Conservation (phyloP, 1,140 invertebrate genomes). For the Linepithema humile region DNA sequence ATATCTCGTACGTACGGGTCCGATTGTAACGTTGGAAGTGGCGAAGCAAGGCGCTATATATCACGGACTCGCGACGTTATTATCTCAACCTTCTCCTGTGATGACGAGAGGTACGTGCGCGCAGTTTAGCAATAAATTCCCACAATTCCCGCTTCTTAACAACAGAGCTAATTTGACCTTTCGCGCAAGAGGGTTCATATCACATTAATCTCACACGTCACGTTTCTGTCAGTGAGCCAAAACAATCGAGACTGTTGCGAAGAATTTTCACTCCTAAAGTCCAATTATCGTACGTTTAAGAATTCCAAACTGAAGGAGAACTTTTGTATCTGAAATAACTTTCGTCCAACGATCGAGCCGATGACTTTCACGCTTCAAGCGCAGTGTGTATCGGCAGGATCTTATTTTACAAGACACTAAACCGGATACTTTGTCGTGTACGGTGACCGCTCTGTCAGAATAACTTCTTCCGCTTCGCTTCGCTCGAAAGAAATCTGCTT, state of each 20-base stretch:
- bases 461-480: slow-evolving; percentile 49
- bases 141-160: too few relatives aligned
- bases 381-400: not conserved
- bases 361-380: slow-evolving; percentile 6
- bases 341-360: not conserved
- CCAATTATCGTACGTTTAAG: too few relatives aligned
- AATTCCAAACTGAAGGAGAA: not conserved
- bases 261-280: too few relatives aligned
- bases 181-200: too few relatives aligned
- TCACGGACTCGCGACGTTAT: slow-evolving; percentile 96
- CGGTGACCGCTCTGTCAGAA: not conserved
- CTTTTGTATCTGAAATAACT: slow-evolving; percentile 10
- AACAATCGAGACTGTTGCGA: not conserved
- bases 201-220: too few relatives aligned
- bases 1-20: slow-evolving; percentile 96
- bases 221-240: too few relatives aligned
- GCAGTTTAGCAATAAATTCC: not conserved
- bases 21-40: slow-evolving; percentile 96
- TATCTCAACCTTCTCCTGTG: slow-evolving; percentile 95
- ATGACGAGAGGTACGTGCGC: slow-evolving; percentile 90
- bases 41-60: slow-evolving; percentile 98
- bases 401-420: not conserved
- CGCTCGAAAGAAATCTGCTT: slow-evolving; percentile 55
- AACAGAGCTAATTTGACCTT: not conserved
- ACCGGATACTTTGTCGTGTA: too few relatives aligned